Evolutionary conservation across 2,888 invertebrate species (phyloP), one percentile per base, ranked within the genome.

Genomic region (Andrena camellia): DNA sequence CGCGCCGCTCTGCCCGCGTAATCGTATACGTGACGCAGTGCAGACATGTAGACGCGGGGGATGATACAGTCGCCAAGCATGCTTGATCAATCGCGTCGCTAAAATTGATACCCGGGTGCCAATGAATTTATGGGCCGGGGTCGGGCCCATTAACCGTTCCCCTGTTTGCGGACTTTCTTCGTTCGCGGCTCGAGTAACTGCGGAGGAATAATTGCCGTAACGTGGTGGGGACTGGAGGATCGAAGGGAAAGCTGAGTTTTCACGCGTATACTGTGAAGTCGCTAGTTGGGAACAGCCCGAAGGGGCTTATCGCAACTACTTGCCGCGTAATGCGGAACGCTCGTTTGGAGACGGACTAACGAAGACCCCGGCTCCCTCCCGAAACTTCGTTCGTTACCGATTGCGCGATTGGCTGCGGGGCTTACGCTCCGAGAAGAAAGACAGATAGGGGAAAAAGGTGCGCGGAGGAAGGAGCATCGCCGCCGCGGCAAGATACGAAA

Each of bases 311-410:
- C 83, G 79, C 73, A 77, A 80, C 76, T 78, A 71, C 67, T 78
- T 54, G 63, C 67, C 73, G 71, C 70, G 60, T 66, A 78, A 78
- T 63, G 62, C 59, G 64, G 82, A 69, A 71, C 64, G 59, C 69
- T 78, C 60, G 69, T 69, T 42, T 69, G 66, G 73, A 70, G 73
- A 78, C 78, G 75, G 76, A 59, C 76, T 83, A 83, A 83, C 81
- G 81, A 81, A 81, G 68, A 67, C 35, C 67, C 62, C 64, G 13
- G 29, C 57, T 75, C 70, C 78, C 50, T 26, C 42, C 35, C 74
- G 72, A 78, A 85, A 83, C 72, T 83, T 83, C 64, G 62, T 81
- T 85, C 85, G 76, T 85, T 85, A 82, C 82, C 73, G 79, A 86
- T 86, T 77, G 70, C 68, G 33, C 69, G 73, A 52, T 75, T 80